Conservation (phyloP, 2,113 vertebrate genomes). For the Micronycteris hirsuta region DNA sequence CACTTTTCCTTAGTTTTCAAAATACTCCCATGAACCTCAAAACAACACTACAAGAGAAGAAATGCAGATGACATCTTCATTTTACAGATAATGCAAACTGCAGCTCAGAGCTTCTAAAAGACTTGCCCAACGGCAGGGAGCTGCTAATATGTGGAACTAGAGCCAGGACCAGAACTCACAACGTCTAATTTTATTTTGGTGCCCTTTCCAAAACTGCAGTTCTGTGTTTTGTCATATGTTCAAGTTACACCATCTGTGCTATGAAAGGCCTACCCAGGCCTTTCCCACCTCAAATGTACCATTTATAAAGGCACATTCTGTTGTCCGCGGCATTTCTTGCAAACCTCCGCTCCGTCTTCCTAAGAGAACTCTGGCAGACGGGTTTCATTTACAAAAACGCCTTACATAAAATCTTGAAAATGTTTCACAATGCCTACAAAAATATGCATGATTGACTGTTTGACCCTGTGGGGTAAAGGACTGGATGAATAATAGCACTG, state of each 20-base stretch:
- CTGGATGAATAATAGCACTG: conserved; percentile 63
- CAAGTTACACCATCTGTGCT: conserved; percentile 45
- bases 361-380: conserved; percentile 39
- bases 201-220: conserved; percentile 40
- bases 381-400: conserved; percentile 66
- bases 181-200: neutral
- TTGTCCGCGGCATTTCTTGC: conserved; percentile 47
- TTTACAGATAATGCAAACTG: neutral
- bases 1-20: neutral
- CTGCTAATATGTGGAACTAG: neutral
- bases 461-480: conserved; percentile 61
- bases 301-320: conserved; percentile 57
- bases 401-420: conserved; percentile 67
- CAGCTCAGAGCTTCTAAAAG: neutral
- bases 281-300: conserved; percentile 27
- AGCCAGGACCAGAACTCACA: neutral
- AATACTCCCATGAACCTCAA: neutral
- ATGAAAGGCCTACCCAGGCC: conserved; percentile 34
- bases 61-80: neutral
- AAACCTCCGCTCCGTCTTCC: conserved; percentile 47
- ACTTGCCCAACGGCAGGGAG: neutral
- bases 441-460: conserved; percentile 64
- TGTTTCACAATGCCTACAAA: conserved; percentile 59
- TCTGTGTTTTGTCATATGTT: conserved; percentile 44
- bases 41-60: neutral